These are phyloP conservation scores for Cottus gobio DNA, from an alignment of 2,113 vertebrate genomes.

Conservation along the genomic window DNA sequence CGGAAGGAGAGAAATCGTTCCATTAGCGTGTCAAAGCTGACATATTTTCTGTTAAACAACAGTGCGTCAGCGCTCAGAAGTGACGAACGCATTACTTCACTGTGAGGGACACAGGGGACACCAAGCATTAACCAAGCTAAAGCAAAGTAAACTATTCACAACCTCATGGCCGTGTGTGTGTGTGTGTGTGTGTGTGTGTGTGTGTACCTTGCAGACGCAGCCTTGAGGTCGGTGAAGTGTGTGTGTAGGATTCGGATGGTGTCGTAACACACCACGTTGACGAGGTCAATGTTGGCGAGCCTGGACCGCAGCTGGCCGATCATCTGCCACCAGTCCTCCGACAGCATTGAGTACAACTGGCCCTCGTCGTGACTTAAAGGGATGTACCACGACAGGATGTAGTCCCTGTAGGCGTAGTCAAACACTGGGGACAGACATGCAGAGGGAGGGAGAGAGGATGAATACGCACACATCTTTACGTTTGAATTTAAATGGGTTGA, in stretches of 20 bases:
- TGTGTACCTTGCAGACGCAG: conserved; percentile 93
- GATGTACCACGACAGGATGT: conserved; percentile 95
- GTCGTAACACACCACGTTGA: conserved; percentile 94
- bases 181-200: conserved; percentile 30
- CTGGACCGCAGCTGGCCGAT: conserved; percentile 89
- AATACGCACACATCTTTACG: background rate
- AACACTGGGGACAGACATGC: conserved; percentile 88
- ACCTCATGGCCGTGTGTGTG: background rate
- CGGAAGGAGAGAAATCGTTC: background rate
- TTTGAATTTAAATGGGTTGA: background rate
- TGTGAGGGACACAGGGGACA: background rate
- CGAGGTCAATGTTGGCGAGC: conserved; percentile 91
- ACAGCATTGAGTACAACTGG: conserved; percentile 93
- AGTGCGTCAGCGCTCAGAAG: conserved; percentile 21
- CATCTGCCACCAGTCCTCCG: conserved; percentile 97
- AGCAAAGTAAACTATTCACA: background rate
- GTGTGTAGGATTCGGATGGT: conserved; percentile 90
- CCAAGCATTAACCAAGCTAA: background rate
- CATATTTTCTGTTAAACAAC: conserved; percentile 22
- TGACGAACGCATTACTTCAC: background rate
- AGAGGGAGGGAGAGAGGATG: conserved; percentile 20
- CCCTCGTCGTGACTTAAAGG: conserved; percentile 92
- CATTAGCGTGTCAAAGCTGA: conserved; percentile 10
- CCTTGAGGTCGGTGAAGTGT: conserved; percentile 97
- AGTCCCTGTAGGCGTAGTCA: conserved; percentile 96